Evolutionary conservation across 2,888 invertebrate genomes (phyloP).

Genomic region (Orchesellides sinensis): DNA sequence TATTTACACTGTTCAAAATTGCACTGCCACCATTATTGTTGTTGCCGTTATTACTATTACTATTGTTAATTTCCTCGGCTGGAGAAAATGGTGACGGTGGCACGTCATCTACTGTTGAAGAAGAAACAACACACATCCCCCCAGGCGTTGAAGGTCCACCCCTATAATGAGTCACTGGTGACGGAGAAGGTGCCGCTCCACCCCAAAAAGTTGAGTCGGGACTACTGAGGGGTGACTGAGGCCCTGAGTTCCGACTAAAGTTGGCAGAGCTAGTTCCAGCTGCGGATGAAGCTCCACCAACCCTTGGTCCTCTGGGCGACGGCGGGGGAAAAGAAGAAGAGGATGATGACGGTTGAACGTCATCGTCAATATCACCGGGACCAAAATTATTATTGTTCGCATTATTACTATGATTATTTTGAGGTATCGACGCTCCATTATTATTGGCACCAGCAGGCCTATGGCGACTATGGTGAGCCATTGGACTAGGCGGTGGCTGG

Average conservation of each 20-base stretch:
- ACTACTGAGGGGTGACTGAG: slow-evolving; percentile 71
- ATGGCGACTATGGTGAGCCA: slow-evolving; percentile 62
- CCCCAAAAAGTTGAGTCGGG: slow-evolving; percentile 73
- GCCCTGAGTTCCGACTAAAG: slow-evolving; percentile 62
- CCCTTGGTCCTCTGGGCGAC: slow-evolving; percentile 28
- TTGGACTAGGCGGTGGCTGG: slow-evolving; percentile 61
- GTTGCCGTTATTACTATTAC: slow-evolving; percentile 5
- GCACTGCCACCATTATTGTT: slow-evolving; percentile 22
- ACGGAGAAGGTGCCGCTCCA: slow-evolving; percentile 66
- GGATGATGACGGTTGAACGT: slow-evolving; percentile 69
- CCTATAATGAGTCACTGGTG: slow-evolving; percentile 58
- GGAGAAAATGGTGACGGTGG: slow-evolving; percentile 73
- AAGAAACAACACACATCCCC: slow-evolving; percentile 73
- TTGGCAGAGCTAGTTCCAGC: slow-evolving; percentile 43
- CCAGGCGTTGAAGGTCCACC: slow-evolving; percentile 68
- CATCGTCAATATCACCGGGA: slow-evolving; percentile 71
- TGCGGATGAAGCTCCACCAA: slow-evolving; percentile 30
- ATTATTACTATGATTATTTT: slow-evolving; percentile 43
- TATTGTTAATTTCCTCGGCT: slow-evolving; percentile 45
- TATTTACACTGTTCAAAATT: slow-evolving; percentile 31
- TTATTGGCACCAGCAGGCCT: slow-evolving; percentile 52
- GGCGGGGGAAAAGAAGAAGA: slow-evolving; percentile 45
- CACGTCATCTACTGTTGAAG: slow-evolving; percentile 73
- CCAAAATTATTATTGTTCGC: slow-evolving; percentile 60
- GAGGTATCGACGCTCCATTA: slow-evolving; percentile 46